Evolutionary conservation across 2,797 vertebrate genomes (phyloP), one percentile per base, ranked within the genome.

Genomic region (Argyrosomus regius): DNA sequence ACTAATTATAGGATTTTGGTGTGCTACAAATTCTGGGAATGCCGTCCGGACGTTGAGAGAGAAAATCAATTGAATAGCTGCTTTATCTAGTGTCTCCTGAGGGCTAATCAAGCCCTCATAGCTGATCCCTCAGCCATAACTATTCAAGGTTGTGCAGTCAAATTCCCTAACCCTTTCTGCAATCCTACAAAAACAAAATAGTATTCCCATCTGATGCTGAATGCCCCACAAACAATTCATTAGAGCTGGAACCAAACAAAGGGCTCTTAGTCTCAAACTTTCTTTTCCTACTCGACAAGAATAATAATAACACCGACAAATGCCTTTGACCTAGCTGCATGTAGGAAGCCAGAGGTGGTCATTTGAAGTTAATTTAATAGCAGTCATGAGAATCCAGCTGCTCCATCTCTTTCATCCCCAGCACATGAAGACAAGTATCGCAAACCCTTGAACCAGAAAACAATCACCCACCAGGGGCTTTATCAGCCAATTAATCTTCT

Each of bases 1-100:
- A 86, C 84, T 91, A 87, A 91, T 93, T 89, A 90, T 75, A 87
- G 85, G 84, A 88, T 87, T 90, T 91, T 16, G 31, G 84, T 84
- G 84, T 24, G 81, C 86, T 82, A 68, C 85, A 86, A 89, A 92
- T 81, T 70, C 88, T 74, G 83, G 90, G 87, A 91, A 90, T 90
- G 71, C 82, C 50, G 39, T 78, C 61, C 10, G 52, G 75, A 92
- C 78, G 83, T 24, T 58, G 48, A 73, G 53, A 68, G 63, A 49
- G 39, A 78, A 89, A 93, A 92, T 92, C 89, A 80, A 92, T 93
- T 79, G 69, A 80, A 85, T 39, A 84, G 81, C 86, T 87, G 85
- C 89, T 85, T 87, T 61, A 87, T 91, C 78, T 73, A 77, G 53
- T 1, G 67, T 89, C 93, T 88, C 91, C 48, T 39, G 89, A 85